Percentiles rank a stretch among this genome's conserved stretches.
Evolutionary conservation across 2,888 invertebrate genomes (phyloP).

Genomic region (Chouioia cunea): DNA sequence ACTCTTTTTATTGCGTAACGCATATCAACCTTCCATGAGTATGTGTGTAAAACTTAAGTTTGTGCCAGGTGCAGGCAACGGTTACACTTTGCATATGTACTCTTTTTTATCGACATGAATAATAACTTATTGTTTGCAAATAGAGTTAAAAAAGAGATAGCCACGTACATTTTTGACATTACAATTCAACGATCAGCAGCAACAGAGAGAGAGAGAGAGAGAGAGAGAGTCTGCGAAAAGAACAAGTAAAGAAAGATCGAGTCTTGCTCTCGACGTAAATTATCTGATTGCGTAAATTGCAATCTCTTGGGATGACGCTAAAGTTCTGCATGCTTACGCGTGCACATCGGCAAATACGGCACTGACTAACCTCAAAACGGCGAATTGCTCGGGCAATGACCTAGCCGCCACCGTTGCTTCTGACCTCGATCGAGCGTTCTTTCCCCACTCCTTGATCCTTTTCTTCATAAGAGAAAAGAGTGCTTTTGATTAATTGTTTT

Average conservation of each 20-base stretch:
- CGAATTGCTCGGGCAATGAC: constrained; percentile 68
- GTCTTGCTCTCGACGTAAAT: constrained; percentile 17
- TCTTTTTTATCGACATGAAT: too few relatives aligned
- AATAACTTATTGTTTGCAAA: too few relatives aligned
- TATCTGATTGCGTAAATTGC: constrained; percentile 49
- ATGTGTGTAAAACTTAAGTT: too few relatives aligned
- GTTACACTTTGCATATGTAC: too few relatives aligned
- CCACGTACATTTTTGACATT: neutral
- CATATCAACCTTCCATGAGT: too few relatives aligned
- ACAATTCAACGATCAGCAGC: neutral
- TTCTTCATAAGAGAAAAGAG: too few relatives aligned
- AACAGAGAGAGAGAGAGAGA: neutral
- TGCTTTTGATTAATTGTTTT: too few relatives aligned
- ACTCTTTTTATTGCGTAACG: too few relatives aligned
- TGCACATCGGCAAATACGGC: constrained; percentile 49
- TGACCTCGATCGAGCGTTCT: constrained; percentile 67
- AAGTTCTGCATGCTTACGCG: constrained; percentile 40
- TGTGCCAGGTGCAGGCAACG: too few relatives aligned
- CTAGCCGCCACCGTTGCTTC: constrained; percentile 62
- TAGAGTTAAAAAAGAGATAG: too few relatives aligned
- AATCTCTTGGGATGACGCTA: constrained; percentile 58
- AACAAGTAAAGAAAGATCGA: constrained; percentile 23
- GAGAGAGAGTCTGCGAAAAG: too few relatives aligned
- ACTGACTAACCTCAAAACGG: constrained; percentile 64
- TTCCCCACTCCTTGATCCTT: constrained; percentile 21